These are phyloP conservation scores for Phoeniculus purpureus DNA, from an alignment of 2,797 vertebrate species.

Conservation along the genomic window DNA sequence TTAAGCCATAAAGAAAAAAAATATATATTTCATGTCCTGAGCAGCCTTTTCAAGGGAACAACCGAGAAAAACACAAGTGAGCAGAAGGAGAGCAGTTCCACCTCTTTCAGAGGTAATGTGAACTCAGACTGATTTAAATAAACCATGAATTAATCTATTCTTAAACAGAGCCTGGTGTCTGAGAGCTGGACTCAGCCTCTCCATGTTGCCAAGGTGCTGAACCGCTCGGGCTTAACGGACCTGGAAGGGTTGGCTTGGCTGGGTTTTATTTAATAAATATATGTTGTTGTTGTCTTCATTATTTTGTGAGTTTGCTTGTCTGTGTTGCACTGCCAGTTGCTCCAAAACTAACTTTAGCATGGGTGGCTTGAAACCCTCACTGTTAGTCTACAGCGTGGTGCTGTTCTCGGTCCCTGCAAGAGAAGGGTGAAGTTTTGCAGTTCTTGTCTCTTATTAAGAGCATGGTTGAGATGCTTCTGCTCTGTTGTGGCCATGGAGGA, in stretches of 20 bases:
- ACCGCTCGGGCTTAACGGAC: background rate
- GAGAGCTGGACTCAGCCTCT: background rate
- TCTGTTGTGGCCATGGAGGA: background rate
- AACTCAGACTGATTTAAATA: background rate
- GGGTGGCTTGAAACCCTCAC: background rate
- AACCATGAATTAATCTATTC: conserved; percentile 13
- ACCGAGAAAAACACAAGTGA: background rate
- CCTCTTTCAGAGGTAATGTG: background rate
- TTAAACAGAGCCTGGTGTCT: conserved; percentile 3
- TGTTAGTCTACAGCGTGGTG: background rate
- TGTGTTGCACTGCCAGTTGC: background rate
- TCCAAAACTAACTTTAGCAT: background rate
- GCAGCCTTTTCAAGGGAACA: background rate
- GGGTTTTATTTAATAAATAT: accelerated
- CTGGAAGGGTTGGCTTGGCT: background rate
- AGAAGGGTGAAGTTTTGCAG: background rate
- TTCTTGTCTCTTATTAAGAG: accelerated
- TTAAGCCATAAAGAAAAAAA: background rate
- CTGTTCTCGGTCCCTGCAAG: background rate
- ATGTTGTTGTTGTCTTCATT: background rate
- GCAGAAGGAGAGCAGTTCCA: background rate
- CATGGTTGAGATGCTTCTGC: background rate
- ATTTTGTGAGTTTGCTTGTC: background rate
- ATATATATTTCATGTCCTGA: background rate
- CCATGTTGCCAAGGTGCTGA: background rate